Evolutionary conservation across 2,113 vertebrate genomes (phyloP), one percentile per base, ranked within the genome.

Genomic region (Salvelinus namaycush): DNA sequence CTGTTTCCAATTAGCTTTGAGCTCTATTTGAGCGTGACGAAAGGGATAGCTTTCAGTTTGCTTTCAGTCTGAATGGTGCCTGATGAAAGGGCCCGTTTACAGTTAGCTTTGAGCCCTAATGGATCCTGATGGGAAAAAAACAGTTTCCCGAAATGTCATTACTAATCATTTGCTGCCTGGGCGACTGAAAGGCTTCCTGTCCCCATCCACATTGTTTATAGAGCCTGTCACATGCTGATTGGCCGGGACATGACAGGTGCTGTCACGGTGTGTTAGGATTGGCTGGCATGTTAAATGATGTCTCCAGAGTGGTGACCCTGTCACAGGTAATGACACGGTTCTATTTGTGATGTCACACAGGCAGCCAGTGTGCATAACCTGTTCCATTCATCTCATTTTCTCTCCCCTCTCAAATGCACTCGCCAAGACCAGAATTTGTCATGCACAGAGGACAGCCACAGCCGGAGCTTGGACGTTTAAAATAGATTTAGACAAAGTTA

Each of bases 71-170:
- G 2, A 44, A 44, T 44, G 9, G 39, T 12, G 2, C 74, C 71
- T 88, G 83, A 86, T 84, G 85, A 2, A 44, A 44, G 1, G 8
- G 39, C 39, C 8, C 2, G 39, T 44, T 44, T 44, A 2, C 39
- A 44, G 39, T 3, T 44, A 12, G 39, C 9, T 44, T 44, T 44
- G 39, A 44, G 39, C 9, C 39, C 39, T 11, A 44, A 44, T 44
- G 39, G 39, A 44, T 11, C 74, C 71, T 88, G 83, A 87, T 84
- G 85, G 82, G 86, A 83, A 81, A 26, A 26, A 84, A 69, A 51
- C 75, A 34, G n/a, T 79, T 83, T 88, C 88, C 85, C 71, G 20
- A 0, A 81, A 83, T 78, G 83, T 86, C 76, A 88, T 91, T 84
- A 86, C 87, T 79, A 86, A 86, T 87, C 84, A 79, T 77, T 7